These are phyloP conservation scores for Meriones psammophilus DNA, from an alignment of 2,797 vertebrate genomes.

Conservation along the genomic window DNA sequence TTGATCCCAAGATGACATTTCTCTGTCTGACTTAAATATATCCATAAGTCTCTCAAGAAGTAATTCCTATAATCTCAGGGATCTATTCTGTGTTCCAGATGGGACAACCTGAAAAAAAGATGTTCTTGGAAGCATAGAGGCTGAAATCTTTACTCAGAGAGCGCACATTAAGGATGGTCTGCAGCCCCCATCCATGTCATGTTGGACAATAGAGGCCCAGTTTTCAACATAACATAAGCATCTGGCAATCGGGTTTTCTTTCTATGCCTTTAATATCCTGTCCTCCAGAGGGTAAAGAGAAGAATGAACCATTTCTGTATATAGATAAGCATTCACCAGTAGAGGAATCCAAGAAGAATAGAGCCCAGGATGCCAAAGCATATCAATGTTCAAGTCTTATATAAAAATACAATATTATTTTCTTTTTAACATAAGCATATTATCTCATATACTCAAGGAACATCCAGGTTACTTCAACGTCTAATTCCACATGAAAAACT, in stretches of 20 bases:
- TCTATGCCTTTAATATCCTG: neutral
- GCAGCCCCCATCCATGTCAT: neutral
- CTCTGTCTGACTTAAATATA: constrained; percentile 42
- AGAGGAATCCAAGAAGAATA: too few relatives aligned
- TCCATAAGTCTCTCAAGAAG: neutral
- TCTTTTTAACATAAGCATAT: neutral
- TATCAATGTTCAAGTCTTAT: neutral
- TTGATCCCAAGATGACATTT: constrained; percentile 48
- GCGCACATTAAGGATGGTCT: neutral
- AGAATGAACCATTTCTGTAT: neutral
- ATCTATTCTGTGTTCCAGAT: neutral
- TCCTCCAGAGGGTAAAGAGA: neutral
- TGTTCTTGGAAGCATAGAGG: neutral
- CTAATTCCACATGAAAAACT: neutral
- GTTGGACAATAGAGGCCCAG: neutral
- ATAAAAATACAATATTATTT: neutral
- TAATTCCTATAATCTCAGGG: neutral
- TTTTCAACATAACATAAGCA: neutral
- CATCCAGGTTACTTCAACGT: neutral
- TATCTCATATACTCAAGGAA: neutral
- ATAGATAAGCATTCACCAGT: neutral
- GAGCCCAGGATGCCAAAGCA: neutral
- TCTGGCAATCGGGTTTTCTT: constrained; percentile 2
- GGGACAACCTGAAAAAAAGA: neutral
- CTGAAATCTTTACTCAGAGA: neutral